phyloP scores from a whole-genome alignment of 2,888 invertebrate genomes.

The Alviniconcha strummeri region DNA sequence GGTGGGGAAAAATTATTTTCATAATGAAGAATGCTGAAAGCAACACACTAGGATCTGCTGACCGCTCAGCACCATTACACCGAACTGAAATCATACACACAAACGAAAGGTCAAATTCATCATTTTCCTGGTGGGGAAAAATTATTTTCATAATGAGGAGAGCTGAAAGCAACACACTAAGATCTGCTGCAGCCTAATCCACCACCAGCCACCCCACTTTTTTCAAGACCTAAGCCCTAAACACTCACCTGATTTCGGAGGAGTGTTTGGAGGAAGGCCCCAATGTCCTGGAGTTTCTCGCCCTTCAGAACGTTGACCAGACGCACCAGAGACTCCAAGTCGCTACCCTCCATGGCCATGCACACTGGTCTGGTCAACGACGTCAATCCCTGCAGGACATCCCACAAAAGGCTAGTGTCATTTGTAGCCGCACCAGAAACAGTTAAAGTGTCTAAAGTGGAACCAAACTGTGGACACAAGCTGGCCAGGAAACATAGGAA shows the following conservation, averaged over 20 bases:
- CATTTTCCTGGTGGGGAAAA: not conserved
- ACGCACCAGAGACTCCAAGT: constrained; percentile 60
- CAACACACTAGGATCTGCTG: too few species aligned
- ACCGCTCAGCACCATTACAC: too few species aligned
- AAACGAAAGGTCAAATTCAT: not conserved
- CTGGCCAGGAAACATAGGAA: too few species aligned
- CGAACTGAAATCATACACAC: constrained; percentile 36
- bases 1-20: too few species aligned
- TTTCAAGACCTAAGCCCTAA: not conserved
- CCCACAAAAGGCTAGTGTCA: not conserved
- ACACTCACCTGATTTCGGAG: constrained; percentile 16
- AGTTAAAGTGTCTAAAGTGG: too few species aligned
- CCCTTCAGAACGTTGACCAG: constrained; percentile 46
- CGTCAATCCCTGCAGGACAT: constrained; percentile 48
- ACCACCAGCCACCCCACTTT: too few species aligned
- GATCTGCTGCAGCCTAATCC: too few species aligned
- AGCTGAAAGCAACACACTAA: too few species aligned
- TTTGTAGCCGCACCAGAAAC: too few species aligned
- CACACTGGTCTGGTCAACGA: constrained; percentile 52
- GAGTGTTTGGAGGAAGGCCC: constrained; percentile 17
- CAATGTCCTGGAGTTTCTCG: constrained; percentile 18
- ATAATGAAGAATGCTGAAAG: too few species aligned
- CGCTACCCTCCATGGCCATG: constrained; percentile 55
- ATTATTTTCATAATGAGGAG: too few species aligned
- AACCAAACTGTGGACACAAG: too few species aligned